A percentile compares a stretch with the other conserved stretches of the same genome.
These are phyloP conservation scores for Hydrolagus colliei DNA, from an alignment of 2,797 vertebrate species.

Conservation along the genomic window DNA sequence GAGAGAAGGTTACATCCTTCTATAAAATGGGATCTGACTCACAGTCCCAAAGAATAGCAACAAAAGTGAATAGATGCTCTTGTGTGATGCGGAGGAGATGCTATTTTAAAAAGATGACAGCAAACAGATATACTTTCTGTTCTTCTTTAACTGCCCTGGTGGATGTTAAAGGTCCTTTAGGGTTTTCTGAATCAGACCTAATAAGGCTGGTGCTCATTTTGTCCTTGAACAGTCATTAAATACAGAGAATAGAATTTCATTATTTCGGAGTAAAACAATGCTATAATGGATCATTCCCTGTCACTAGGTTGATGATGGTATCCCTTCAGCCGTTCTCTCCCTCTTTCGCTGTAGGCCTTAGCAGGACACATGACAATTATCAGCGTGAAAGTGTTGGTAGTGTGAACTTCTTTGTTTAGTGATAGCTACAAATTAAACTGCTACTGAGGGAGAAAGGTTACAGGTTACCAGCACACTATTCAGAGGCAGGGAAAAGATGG, in stretches of 20 bases:
- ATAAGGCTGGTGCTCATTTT: background rate
- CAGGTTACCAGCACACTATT: background rate
- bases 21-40: background rate
- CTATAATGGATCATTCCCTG: background rate
- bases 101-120: background rate
- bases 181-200: background rate
- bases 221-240: background rate
- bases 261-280: background rate
- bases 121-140: background rate
- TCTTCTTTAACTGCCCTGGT: background rate
- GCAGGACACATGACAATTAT: slow-evolving; percentile 9
- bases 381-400: background rate
- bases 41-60: background rate
- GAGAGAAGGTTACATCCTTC: background rate
- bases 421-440: background rate
- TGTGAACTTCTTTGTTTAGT: slow-evolving; percentile 1
- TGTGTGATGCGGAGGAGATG: background rate
- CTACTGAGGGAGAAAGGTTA: slow-evolving; percentile 4
- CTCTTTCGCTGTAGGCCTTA: background rate
- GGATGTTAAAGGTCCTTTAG: background rate
- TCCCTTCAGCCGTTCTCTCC: background rate
- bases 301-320: background rate
- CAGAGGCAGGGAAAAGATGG: slow-evolving; percentile 4
- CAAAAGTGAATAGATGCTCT: background rate
- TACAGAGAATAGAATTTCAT: background rate